Evolutionary conservation across 1,140 invertebrate genomes (phyloP), one percentile per base, ranked within the genome.

Genomic region (Mercenaria mercenaria): DNA sequence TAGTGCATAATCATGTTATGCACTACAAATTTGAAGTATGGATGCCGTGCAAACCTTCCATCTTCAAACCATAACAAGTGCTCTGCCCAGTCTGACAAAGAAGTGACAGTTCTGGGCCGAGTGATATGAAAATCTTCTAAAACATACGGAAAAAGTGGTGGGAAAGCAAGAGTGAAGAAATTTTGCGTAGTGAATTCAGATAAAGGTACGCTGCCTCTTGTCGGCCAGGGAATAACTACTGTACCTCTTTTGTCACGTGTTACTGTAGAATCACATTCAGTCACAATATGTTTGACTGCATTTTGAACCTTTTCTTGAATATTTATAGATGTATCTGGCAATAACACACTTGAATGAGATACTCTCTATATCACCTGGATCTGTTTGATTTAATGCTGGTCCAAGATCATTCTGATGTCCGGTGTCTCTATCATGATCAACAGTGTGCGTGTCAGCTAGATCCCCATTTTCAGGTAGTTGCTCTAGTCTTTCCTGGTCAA

Each of bases 1-100:
- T 91, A 59, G 84, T 88, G 39, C 32, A 64, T 85, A 18, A 91
- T 86, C 6, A 92, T 92, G 32, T 91, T 89, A 34, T 91, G 86
- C 8, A 91, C 82, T 39, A 91, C 34, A 47, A 47, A 47, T 47
- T 47, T 47, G 18, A 47, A 47, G 18, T 47, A 47, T 8, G 8
- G 43, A 18, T 47, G 43, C 8, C 43, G 8, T 8, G 43, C 43
- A 47, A 47, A 47, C 43, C 43, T 8, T 8, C 43, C 43, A 47
- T 47, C 43, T 47, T 47, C 18, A 18, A 47, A 47, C 18, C 18
- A 47, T 10, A 47, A 80, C 41, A 52, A 10, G 15, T n/a, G 74
- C 47, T 26, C 85, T 74, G 41, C 56, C 13, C 20, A 74, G 29
- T 52, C 23, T 43, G 11, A 41, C 20, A 15, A 34, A 13, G 61